Evolutionary conservation across 2,113 vertebrate species (phyloP).

Genomic region (Atherinomorus stipes): DNA sequence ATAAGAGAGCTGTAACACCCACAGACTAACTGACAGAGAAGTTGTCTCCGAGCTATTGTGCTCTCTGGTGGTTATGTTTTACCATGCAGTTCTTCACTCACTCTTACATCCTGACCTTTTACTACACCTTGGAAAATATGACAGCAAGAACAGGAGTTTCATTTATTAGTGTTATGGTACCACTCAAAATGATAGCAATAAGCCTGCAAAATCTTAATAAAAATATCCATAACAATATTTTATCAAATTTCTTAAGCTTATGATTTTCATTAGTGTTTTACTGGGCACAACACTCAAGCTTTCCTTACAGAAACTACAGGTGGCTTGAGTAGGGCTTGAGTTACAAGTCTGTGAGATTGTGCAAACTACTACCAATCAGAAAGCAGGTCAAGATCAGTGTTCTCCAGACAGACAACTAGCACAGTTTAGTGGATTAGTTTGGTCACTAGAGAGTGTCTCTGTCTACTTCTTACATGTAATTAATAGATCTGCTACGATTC

Average conservation of each 20-base stretch:
- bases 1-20: constrained; percentile 39
- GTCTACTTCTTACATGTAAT: constrained; percentile 19
- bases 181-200: neutral
- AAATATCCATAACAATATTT: neutral
- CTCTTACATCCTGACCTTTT: neutral
- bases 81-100: constrained; percentile 44
- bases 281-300: neutral
- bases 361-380: constrained; percentile 59
- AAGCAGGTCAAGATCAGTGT: constrained; percentile 67
- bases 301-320: constrained; percentile 47
- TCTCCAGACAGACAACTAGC: constrained; percentile 53
- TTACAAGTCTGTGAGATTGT: constrained; percentile 26
- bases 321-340: constrained; percentile 38
- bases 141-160: neutral
- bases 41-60: constrained; percentile 39
- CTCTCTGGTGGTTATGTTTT: constrained; percentile 66
- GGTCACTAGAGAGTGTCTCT: constrained; percentile 26
- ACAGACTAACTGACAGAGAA: constrained; percentile 22
- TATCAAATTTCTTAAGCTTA: neutral
- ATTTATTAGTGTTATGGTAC: neutral
- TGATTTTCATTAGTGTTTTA: constrained; percentile 10
- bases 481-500: constrained; percentile 17
- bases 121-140: neutral
- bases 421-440: constrained; percentile 67
- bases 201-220: neutral